Base-by-base conservation (phyloP, 2,113 vertebrate genomes). In the Grantiella picta region DNA sequence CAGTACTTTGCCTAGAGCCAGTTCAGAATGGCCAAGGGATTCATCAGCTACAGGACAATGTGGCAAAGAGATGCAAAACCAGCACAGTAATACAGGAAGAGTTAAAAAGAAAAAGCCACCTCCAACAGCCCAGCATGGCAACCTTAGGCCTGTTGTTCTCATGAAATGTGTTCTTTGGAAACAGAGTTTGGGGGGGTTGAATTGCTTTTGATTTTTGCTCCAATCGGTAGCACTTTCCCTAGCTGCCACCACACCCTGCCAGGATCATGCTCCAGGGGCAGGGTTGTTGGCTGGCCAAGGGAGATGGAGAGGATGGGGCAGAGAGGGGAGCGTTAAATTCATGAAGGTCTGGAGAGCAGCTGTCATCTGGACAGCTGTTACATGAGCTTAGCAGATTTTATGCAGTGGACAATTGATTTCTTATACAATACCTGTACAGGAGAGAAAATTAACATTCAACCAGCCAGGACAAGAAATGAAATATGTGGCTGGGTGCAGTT, bases 381-480 rank as follows among this genome's bases (percentile, higher is more conserved):
- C 12, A 90, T 33, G 57, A 87, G 50, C 65, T 92, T 65, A 72
- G 65, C 28, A 66, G 21, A 61, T 89, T 89, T 86, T 53, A 88
- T 52, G 53, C 38, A 40, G 73, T 35, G 36, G 38, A 81, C 90
- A 84, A 72, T 57, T 93, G 88, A 94, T 97, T 95, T 93, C 84
- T 92, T 70, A 93, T 38, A 85, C 59, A 92, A 91, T 80, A 91
- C 65, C 64, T 81, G 61, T 53, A 36, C 27, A 81, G 57, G 70
- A 91, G 71, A 90, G 81, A 90, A 93, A 95, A 94, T 96, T 93
- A 91, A 80, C 81, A 86, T 89, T 91, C 75, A 95, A 25, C 77
- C 87, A 96, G 57, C 60, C 92, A 92, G 77, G 90, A 88, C 60
- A 92, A 95, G 81, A 91, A 95, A 65, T 71, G 81, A 93, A 97